Base-by-base conservation (phyloP, 1,140 invertebrate species). In the Eufriesea mexicana region DNA sequence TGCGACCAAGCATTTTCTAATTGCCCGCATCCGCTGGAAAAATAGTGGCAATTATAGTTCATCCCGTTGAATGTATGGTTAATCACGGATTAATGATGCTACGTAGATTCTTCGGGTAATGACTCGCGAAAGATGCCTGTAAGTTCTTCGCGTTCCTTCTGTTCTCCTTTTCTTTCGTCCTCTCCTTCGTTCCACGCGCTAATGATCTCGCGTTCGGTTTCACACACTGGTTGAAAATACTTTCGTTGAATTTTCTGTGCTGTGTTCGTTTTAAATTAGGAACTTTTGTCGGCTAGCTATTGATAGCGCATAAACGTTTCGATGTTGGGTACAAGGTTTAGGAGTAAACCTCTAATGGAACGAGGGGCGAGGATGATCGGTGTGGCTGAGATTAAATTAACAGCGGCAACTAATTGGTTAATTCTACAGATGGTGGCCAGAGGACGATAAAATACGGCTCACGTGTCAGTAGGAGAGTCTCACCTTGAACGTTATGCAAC, bases 21-120 rank as follows among this genome's bases (percentile, higher is more conserved):
- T 91, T 91, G 89, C 91, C 89, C 86, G 88, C 87, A 90, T 92
- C 88, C 89, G 91, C 88, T 86, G 90, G 88, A 90, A 92, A 92
- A 92, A 90, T 90, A 81, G 78, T 82, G 76, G 79, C 89, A 86
- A 89, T 89, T 83, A 84, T 72, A 71, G 54, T 87, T 70, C n/a
- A 61, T 23, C 64, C 71, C 12, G 59, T 70, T 82, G 20, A 73
- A 84, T 28, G 61, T 55, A 78, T 8, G 76, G 64, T 79, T 62
- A 84, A 75, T 79, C 64, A 10, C 2, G 28, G 74, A 79, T 78
- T 51, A 70, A 62, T 23, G 45, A 47, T 9, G 84, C 71, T n/a
- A 47, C 47, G 18, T 51, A 45, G 62, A 74, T 79, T 59, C 61
- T 47, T 16, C 81, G 81, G 66, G 23, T 87, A 87, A 86, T 77